phyloP scores from a whole-genome alignment of 64 coral and sea anemone genomes.

The Actinia tenebrosa region DNA sequence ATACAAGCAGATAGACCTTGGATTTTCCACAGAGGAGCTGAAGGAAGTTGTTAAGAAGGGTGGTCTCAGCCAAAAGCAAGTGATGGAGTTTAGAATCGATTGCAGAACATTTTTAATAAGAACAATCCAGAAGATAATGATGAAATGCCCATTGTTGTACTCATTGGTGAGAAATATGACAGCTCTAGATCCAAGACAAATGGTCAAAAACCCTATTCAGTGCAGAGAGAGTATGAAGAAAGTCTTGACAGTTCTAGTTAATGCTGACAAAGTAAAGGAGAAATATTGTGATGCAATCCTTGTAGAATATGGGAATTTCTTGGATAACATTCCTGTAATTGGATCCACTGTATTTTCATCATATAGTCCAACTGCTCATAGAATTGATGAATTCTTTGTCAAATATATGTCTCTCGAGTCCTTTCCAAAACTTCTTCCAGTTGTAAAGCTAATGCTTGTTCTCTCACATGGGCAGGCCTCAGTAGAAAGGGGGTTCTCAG shows the following conservation, averaged over 20 bases:
- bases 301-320: constrained; percentile 33
- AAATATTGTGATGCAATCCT: constrained; percentile 49
- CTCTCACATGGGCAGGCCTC: constrained; percentile 59
- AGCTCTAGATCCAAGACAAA: constrained; percentile 43
- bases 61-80: constrained; percentile 30
- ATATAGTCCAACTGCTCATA: constrained; percentile 34
- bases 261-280: constrained; percentile 41
- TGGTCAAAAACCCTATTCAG: constrained; percentile 15
- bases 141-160: constrained; percentile 14
- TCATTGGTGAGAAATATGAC: constrained; percentile 39
- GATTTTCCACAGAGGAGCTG: constrained; percentile 40
- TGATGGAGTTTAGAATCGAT: constrained; percentile 30
- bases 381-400: constrained; percentile 62
- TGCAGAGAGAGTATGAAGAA: constrained; percentile 46
- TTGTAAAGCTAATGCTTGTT: constrained; percentile 52
- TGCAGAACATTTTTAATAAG: constrained; percentile 31
- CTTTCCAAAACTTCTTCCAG: constrained; percentile 38
- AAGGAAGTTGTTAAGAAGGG: constrained; percentile 8
- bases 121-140: not conserved
- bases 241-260: constrained; percentile 29
- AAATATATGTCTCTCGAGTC: constrained; percentile 49
- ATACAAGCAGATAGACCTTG: constrained; percentile 42
- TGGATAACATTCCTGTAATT: constrained; percentile 45
- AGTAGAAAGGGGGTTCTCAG: constrained; percentile 67
- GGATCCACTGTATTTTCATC: constrained; percentile 45